Base-by-base conservation (phyloP, 2,113 vertebrate genomes). In the Enhydra lutris region DNA sequence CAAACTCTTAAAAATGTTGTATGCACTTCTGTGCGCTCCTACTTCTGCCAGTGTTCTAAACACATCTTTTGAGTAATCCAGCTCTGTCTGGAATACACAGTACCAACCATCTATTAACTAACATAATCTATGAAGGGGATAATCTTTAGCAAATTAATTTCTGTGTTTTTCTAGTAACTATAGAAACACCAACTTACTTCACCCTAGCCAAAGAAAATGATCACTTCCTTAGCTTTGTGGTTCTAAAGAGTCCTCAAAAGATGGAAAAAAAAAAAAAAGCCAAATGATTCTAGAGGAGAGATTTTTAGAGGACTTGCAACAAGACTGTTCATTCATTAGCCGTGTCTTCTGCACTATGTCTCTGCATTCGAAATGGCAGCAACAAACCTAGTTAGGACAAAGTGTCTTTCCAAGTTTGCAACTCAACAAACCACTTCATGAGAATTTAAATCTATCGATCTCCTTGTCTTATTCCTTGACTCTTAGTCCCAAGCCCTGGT, bases 141-240 rank as follows among this genome's bases (percentile, higher is more conserved):
- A 71, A 84, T 73, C 63, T 89, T 87, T 80, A 92, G 61, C 55
- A 87, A 96, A 86, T 94, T 69, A 83, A 96, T 90, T 92, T 97
- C 78, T 94, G 45, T 89, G 59, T 97, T 89, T 97, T 89, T 94
- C 69, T 74, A 57, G 65, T 89, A 97, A 97, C 73, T 78, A 89
- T 67, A 74, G 79, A 95, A 73, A 97, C 79, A 89, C 45, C 50
- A 95, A 88, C 15, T 74, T 89, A 86, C 45, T 95, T 91, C n/a
- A 94, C n/a, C 55, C 52, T 86, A 65, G 26, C 36, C 67, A 95
- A 96, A 92, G 82, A 97, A 95, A 96, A 92, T 50, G 21, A 91
- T 91, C 18, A 82, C 29, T 96, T 89, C 39, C 59, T 73, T 91
- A 78, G 65, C 42, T 87, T 50, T 89, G 26, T 85, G 36, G 17